phyloP scores from a whole-genome alignment of 1,140 invertebrate genomes.

The Phocides pigmalion region DNA sequence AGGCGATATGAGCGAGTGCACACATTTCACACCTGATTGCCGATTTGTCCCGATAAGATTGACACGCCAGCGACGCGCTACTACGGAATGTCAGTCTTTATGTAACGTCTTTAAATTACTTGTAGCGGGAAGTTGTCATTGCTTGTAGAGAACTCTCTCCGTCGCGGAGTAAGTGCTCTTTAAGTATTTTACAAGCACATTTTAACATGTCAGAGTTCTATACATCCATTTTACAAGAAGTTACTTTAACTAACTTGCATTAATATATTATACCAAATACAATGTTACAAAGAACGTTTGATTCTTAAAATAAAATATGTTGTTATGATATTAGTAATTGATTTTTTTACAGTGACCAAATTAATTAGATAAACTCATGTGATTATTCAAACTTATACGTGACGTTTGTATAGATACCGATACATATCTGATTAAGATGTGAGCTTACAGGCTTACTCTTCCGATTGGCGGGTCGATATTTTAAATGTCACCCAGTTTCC shows the following conservation, averaged over 20 bases:
- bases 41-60: constrained; percentile 49
- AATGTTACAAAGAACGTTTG: too few species aligned
- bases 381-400: background rate
- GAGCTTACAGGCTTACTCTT: constrained; percentile 40
- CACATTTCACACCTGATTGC: constrained; percentile 50
- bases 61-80: constrained; percentile 33
- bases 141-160: constrained; percentile 2
- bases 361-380: background rate
- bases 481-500: constrained; percentile 65
- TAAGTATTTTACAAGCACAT: background rate
- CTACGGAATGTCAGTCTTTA: constrained; percentile 37
- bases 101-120: constrained; percentile 36
- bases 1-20: constrained; percentile 37
- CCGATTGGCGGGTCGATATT: constrained; percentile 53
- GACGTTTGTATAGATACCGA: background rate
- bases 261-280: too few species aligned
- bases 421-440: constrained; percentile 27
- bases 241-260: background rate
- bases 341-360: too few species aligned
- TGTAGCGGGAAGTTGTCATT: constrained; percentile 26
- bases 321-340: too few species aligned
- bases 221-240: background rate
- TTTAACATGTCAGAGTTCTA: background rate
- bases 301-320: too few species aligned
- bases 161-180: background rate